phyloP scores from a whole-genome alignment of 2,797 vertebrate species.

The Oreochromis mossambicus region DNA sequence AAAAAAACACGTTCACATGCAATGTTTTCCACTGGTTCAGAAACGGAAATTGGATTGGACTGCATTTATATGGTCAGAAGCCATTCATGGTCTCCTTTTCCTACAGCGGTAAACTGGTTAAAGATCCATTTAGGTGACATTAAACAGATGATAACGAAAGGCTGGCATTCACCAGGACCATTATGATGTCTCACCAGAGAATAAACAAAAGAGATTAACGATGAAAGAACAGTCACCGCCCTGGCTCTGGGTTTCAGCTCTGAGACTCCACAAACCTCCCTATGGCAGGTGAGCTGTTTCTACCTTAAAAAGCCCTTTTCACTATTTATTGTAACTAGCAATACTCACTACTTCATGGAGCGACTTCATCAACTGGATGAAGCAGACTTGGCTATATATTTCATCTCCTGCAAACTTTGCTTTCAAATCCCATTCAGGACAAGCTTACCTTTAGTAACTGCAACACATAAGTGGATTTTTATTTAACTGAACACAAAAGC shows the following conservation, averaged over 20 bases:
- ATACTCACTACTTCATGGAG: not conserved
- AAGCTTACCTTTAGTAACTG: not conserved
- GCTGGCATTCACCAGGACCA: not conserved
- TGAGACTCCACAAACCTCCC: not conserved
- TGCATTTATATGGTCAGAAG: not conserved
- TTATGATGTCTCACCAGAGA: not conserved
- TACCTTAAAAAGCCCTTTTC: not conserved
- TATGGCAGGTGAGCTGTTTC: not conserved
- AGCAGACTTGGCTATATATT: not conserved
- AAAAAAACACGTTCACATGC: accelerated
- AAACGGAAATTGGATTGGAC: not conserved
- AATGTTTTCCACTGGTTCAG: not conserved
- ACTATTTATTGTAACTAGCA: not conserved
- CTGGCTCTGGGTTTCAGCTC: not conserved
- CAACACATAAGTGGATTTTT: not conserved
- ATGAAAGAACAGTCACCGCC: not conserved
- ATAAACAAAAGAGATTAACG: not conserved
- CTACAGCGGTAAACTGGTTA: not conserved
- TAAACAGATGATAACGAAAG: not conserved
- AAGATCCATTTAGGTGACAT: not conserved
- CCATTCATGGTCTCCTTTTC: not conserved
- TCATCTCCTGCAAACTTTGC: not conserved
- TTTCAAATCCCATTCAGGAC: not conserved
- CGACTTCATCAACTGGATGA: not conserved
- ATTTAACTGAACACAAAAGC: not conserved